Conservation (phyloP, 2,888 invertebrate species). For the Lypha dubia region DNA sequence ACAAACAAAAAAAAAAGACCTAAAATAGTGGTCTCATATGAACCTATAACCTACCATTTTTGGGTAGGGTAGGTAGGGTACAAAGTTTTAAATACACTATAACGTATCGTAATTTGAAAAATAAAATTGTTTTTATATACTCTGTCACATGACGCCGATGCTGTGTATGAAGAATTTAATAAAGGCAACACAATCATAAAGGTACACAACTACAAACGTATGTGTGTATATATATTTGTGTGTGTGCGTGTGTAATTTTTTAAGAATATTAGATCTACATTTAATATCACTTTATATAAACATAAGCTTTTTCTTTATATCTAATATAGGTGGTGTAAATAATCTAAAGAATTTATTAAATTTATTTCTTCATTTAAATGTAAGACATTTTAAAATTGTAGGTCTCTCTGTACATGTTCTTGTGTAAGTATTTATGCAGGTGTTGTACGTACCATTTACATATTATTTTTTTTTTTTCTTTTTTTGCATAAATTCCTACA, state of each 20-base stretch:
- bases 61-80: no score
- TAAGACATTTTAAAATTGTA: conserved; percentile 28
- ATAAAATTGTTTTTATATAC: conserved; percentile 5
- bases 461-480: neutral
- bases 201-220: neutral
- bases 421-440: neutral
- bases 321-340: neutral
- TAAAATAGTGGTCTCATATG: no score
- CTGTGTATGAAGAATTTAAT: neutral
- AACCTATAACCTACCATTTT: no score
- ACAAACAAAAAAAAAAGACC: no score
- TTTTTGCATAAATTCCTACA: conserved; percentile 15
- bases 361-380: conserved; percentile 35
- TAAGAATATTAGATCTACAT: conserved; percentile 7
- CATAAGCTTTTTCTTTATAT: no score
- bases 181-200: neutral
- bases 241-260: neutral
- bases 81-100: neutral
- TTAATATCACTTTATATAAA: no score
- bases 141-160: neutral
- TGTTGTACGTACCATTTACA: no score
- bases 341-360: conserved; percentile 42
- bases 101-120: neutral
- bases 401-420: neutral
- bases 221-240: neutral